Conservation (phyloP, 1,140 invertebrate species). For the Yoshiicerus persimilis region DNA sequence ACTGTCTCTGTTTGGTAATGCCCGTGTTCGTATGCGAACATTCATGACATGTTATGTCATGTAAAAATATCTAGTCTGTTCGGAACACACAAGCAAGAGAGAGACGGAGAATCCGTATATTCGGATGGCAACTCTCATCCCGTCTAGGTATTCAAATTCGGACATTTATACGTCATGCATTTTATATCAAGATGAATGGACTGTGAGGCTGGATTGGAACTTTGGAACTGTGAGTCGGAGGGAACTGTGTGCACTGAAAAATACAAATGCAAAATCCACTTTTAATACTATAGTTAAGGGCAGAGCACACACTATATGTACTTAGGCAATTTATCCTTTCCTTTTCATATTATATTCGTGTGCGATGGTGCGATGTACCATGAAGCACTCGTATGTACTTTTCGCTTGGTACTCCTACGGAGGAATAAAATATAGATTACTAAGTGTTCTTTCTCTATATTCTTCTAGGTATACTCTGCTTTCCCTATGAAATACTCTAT, state of each 20-base stretch:
- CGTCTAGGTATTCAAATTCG: neutral
- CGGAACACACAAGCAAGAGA: neutral
- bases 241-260: neutral
- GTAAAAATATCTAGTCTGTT: neutral
- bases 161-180: conserved; percentile 19
- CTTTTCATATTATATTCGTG: neutral
- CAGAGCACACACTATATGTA: neutral
- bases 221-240: neutral
- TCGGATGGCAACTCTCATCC: neutral
- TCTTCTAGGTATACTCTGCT: neutral
- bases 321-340: neutral
- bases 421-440: neutral
- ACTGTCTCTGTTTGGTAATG: neutral
- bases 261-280: neutral
- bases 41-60: neutral
- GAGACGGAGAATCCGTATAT: neutral
- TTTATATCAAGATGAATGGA: conserved; percentile 10
- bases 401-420: too few species aligned
- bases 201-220: neutral
- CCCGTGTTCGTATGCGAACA: neutral
- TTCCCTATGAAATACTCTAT: neutral
- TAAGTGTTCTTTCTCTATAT: neutral
- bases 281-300: neutral
- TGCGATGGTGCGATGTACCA: neutral
- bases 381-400: neutral